Evolutionary conservation across 2,797 vertebrate genomes (phyloP).

Genomic region (Hylomyscus alleni): DNA sequence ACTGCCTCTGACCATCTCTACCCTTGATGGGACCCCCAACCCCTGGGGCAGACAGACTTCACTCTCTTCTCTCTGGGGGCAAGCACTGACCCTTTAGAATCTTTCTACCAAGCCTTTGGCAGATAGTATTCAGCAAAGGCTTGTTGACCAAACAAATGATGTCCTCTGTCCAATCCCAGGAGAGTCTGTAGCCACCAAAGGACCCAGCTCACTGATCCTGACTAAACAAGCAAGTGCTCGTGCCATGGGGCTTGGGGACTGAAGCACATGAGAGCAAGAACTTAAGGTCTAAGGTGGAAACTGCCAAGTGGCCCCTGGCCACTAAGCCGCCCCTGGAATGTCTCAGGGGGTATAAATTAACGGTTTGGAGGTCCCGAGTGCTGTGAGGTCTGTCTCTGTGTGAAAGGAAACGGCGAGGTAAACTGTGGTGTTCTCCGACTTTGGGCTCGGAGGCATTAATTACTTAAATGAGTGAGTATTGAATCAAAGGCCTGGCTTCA

Average conservation of each 20-base stretch:
- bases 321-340: conserved; percentile 54
- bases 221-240: rapidly evolving
- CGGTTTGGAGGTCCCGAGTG: conserved; percentile 34
- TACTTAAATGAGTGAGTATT: conserved; percentile 82
- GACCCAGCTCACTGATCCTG: rapidly evolving
- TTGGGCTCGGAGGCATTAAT: conserved; percentile 78
- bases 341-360: conserved; percentile 63
- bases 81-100: rapidly evolving
- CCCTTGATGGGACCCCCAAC: no score
- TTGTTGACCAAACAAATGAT: not conserved
- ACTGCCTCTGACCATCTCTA: not conserved
- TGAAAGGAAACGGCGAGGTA: not conserved
- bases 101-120: rapidly evolving
- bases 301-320: not conserved
- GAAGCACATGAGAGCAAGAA: rapidly evolving
- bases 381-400: conserved; percentile 64
- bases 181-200: not conserved
- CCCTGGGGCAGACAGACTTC: no score
- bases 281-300: not conserved
- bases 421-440: conserved; percentile 35
- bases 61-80: not conserved
- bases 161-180: not conserved
- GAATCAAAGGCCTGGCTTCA: conserved; percentile 81
- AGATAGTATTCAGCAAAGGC: not conserved
- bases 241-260: rapidly evolving